phyloP scores from a whole-genome alignment of 2,113 vertebrate species.

The Zingel zingel region DNA sequence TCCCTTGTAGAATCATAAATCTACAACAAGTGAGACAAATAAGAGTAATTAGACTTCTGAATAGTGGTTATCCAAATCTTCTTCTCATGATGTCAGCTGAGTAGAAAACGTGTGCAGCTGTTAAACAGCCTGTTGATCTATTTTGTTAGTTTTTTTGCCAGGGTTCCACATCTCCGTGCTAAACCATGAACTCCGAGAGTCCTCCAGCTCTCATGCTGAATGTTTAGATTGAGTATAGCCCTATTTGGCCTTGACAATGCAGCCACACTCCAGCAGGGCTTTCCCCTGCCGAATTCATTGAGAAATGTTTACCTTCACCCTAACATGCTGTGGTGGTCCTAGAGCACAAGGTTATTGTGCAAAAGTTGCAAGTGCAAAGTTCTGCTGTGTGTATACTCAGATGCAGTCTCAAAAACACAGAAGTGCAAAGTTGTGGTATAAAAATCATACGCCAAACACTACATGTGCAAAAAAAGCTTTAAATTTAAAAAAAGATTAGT shows the following conservation, averaged over 20 bases:
- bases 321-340: constrained; percentile 62
- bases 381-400: constrained; percentile 52
- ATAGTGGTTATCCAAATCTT: constrained; percentile 42
- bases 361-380: constrained; percentile 44
- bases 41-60: constrained; percentile 21
- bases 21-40: not conserved
- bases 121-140: constrained; percentile 24
- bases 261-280: constrained; percentile 59
- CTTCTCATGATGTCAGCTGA: constrained; percentile 42
- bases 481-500: not conserved
- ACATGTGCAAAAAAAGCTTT: constrained; percentile 16
- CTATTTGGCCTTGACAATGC: constrained; percentile 76
- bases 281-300: constrained; percentile 59
- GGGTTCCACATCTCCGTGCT: constrained; percentile 42
- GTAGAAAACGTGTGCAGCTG: constrained; percentile 58
- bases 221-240: constrained; percentile 73
- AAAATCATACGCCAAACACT: not conserved
- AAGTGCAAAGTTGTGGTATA: constrained; percentile 18
- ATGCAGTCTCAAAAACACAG: constrained; percentile 41
- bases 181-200: constrained; percentile 58
- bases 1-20: constrained; percentile 42
- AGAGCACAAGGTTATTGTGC: constrained; percentile 57
- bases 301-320: constrained; percentile 79
- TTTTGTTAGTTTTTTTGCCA: constrained; percentile 18
- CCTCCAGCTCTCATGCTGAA: constrained; percentile 52